Evolutionary conservation across 2,113 vertebrate species (phyloP).

Genomic region (Tragelaphus imberbis): DNA sequence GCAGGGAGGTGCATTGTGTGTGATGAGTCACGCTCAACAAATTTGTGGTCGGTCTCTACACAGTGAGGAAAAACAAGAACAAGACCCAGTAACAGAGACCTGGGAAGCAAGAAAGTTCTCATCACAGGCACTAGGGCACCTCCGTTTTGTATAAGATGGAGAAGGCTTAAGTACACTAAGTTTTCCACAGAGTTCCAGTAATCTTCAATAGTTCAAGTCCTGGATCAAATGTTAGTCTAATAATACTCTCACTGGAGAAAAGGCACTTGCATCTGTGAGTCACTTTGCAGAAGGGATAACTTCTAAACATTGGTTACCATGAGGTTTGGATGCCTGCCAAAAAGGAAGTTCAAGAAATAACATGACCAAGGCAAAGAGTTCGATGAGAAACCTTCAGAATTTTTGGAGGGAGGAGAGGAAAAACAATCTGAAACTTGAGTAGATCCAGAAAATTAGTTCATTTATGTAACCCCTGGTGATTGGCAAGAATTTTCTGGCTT

Average conservation of each 20-base stretch:
- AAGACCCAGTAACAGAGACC: conserved; percentile 29
- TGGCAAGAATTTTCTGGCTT: not conserved
- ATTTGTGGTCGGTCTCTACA: not conserved
- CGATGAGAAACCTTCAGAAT: conserved; percentile 19
- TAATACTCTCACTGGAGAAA: not conserved
- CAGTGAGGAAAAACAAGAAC: not conserved
- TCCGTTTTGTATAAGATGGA: not conserved
- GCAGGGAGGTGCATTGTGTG: not conserved
- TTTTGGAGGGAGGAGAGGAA: conserved; percentile 21
- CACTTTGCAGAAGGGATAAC: conserved; percentile 33
- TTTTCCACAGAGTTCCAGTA: not conserved
- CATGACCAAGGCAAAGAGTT: conserved; percentile 32
- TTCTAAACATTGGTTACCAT: conserved; percentile 30
- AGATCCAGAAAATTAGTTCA: conserved; percentile 45
- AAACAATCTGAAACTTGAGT: conserved; percentile 52
- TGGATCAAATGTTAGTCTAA: conserved; percentile 18
- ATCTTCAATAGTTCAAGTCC: not conserved
- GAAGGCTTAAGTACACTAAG: not conserved
- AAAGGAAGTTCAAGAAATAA: conserved; percentile 50
- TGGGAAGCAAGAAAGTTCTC: not conserved
- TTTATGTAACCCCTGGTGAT: conserved; percentile 33
- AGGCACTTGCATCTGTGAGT: conserved; percentile 17
- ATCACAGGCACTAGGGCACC: not conserved
- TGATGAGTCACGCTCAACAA: conserved; percentile 53
- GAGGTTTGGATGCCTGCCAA: conserved; percentile 44